A percentile compares a stretch with the other conserved stretches of the same genome.
Conservation (phyloP, 2,888 invertebrate genomes). For the Eristalinus aeneus region DNA sequence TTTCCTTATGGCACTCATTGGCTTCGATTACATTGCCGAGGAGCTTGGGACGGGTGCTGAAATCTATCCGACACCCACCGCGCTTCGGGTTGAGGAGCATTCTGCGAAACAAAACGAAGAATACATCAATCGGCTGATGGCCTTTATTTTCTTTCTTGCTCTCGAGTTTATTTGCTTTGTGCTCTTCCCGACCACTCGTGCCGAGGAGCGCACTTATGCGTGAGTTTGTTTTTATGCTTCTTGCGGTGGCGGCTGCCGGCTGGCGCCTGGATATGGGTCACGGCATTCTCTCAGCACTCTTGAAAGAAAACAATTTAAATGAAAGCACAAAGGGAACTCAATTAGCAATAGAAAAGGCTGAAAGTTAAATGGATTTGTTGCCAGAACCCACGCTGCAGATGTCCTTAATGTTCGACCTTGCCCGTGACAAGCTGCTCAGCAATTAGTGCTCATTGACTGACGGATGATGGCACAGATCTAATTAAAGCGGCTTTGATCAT, state of each 20-base stretch:
- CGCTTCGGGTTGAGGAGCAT: not conserved
- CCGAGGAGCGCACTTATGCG: not conserved
- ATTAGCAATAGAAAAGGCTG: not conserved
- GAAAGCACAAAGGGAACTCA: not conserved
- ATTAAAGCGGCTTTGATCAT: too few species aligned
- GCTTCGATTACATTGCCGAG: not conserved
- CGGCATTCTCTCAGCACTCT: not conserved
- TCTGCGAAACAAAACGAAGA: not conserved
- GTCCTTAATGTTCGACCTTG: not conserved
- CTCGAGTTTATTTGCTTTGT: not conserved
- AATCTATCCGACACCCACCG: not conserved
- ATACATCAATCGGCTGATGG: constrained; percentile 1
- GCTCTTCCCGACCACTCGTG: not conserved
- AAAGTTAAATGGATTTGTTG: not conserved
- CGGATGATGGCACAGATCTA: too few species aligned
- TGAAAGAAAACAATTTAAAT: not conserved
- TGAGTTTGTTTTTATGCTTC: not conserved
- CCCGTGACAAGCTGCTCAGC: not conserved
- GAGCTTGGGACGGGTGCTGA: not conserved
- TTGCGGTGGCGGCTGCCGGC: not conserved
- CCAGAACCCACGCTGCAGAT: not conserved
- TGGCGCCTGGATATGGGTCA: not conserved
- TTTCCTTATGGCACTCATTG: not conserved
- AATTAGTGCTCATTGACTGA: too few species aligned
- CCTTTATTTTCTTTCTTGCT: not conserved